A percentile compares a stretch with the other conserved stretches of the same genome.
These are phyloP conservation scores for Camelus dromedarius DNA, from an alignment of 2,113 vertebrate genomes.

Conservation along the genomic window DNA sequence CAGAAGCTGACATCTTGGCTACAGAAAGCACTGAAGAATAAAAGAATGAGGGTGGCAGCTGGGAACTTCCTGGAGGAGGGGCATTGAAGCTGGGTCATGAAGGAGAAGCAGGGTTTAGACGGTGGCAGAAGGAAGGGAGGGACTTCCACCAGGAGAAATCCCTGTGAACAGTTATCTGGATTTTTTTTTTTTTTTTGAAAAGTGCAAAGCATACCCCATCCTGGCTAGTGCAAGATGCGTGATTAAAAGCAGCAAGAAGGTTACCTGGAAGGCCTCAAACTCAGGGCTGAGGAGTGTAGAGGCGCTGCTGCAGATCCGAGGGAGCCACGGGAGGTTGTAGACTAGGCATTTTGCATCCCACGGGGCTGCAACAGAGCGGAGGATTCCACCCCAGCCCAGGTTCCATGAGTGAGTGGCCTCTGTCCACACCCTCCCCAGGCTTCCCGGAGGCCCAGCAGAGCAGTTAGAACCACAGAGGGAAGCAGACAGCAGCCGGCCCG, in stretches of 20 bases:
- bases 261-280: neutral
- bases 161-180: neutral
- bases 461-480: slow-evolving; percentile 40
- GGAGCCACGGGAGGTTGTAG: neutral
- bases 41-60: neutral
- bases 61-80: neutral
- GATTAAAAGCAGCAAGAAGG: neutral
- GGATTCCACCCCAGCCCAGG: neutral
- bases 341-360: neutral
- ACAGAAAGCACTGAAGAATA: neutral
- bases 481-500: neutral
- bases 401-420: neutral
- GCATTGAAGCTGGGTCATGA: fast-evolving
- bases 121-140: neutral
- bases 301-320: neutral
- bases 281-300: neutral
- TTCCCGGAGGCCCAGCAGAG: slow-evolving; percentile 48
- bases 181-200: neutral
- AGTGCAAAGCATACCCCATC: neutral
- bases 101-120: neutral
- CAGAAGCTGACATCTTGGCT: neutral
- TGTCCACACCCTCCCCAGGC: neutral
- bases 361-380: neutral
- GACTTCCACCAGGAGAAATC: neutral
- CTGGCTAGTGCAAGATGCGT: neutral